Percentiles rank a stretch among this genome's conserved stretches.
Conservation (phyloP, 2,888 invertebrate species). For the Smittia sp. region DNA sequence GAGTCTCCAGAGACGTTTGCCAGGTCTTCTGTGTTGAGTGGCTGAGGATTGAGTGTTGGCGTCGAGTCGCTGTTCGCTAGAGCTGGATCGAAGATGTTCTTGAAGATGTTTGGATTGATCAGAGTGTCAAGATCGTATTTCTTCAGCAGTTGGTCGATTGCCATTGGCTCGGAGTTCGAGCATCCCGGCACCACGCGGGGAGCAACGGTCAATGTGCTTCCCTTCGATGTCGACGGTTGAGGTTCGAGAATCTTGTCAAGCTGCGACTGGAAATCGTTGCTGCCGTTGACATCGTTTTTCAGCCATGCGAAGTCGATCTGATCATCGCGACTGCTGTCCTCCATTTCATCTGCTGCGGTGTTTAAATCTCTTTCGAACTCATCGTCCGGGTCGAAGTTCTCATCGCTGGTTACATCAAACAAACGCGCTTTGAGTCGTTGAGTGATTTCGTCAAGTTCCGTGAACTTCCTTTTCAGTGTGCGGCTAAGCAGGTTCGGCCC, state of each 20-base stretch:
- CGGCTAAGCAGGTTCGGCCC: constrained; percentile 50
- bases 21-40: background rate
- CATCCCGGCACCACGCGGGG: constrained; percentile 8
- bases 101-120: constrained; percentile 40
- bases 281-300: background rate
- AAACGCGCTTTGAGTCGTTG: constrained; percentile 59
- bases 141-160: constrained; percentile 22
- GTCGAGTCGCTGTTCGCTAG: constrained; percentile 31
- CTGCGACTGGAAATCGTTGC: background rate
- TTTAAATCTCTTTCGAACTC: constrained; percentile 62
- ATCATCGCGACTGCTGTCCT: background rate
- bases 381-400: constrained; percentile 53
- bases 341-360: constrained; percentile 46
- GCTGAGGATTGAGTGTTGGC: background rate
- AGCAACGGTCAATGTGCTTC: background rate
- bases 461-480: constrained; percentile 60
- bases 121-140: constrained; percentile 35
- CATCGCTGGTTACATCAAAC: constrained; percentile 58
- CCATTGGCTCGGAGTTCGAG: background rate
- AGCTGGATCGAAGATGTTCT: constrained; percentile 25
- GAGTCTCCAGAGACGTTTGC: background rate
- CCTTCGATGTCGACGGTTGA: constrained; percentile 24
- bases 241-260: background rate
- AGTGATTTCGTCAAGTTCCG: constrained; percentile 63
- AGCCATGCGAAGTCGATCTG: constrained; percentile 26